Evolutionary conservation across 2,797 vertebrate genomes (phyloP), one percentile per base, ranked within the genome.

Genomic region (Thripadectes ignobilis): DNA sequence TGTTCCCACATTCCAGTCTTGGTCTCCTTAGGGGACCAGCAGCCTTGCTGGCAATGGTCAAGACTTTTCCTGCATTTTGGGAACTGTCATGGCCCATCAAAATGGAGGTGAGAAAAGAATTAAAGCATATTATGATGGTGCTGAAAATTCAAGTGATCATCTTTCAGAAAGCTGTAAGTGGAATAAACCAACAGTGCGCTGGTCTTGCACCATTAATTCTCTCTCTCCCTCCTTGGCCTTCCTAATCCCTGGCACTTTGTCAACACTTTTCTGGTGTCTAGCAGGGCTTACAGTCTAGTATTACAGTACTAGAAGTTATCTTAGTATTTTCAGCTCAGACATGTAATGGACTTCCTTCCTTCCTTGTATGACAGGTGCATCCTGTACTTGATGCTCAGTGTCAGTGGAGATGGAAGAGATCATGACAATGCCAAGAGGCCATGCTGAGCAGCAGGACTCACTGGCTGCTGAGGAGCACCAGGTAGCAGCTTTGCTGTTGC

Each of bases 391-490:
- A 38, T 17, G 39, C 29, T 57, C 39, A 26, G 36, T 27, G n/a
- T 19, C 36, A 32, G 43, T 12, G 36, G 34, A 32, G 74, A 19
- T 10, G 59, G 57, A 58, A 67, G 52, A 57, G 66, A 54, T 8
- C 4, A n/a, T 55, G 62, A 43, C 41, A 49, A 12, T 4, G 34
- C 45, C 21, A n/a, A 20, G n/a, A 6, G 51, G 43, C 81, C 2
- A 0, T 5, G 4, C 51, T 29, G 52, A 57, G 57, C 13, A 12
- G 65, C 66, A 72, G 46, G 49, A 97, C 98, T 98, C 95, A 98
- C 98, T 17, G 97, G 97, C 54, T 98, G 96, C 95, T 97, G 98
- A 49, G 96, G 97, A 3, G 98, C 97, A 83, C 98, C 98, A 0
- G 98, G 98, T 54, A 98, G 97, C 46, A 98, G 97, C 78, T 97